These are phyloP conservation scores for Phasianus colchicus DNA, from an alignment of 2,113 vertebrate genomes.

Conservation along the genomic window DNA sequence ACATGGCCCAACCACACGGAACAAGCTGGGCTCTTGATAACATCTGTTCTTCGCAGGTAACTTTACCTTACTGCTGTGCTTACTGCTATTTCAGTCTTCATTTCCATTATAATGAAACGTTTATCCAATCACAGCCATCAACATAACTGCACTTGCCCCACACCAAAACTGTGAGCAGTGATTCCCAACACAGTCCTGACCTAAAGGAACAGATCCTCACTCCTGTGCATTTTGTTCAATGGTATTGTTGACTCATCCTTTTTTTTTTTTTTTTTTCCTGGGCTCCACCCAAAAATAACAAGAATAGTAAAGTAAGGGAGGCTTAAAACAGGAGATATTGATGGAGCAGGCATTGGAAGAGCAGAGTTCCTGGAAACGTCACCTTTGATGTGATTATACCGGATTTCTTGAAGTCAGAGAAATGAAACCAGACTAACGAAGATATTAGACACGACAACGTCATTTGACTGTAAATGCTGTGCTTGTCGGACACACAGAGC, in stretches of 20 bases:
- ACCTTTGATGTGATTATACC: background rate
- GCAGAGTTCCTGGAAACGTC: slow-evolving; percentile 14
- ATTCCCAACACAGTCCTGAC: background rate
- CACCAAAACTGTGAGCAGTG: background rate
- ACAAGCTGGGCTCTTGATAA: background rate
- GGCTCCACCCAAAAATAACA: background rate
- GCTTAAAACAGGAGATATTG: background rate
- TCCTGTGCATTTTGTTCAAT: background rate
- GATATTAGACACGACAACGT: slow-evolving; percentile 42
- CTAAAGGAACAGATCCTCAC: background rate
- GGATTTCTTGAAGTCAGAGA: slow-evolving; percentile 10
- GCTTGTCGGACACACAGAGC: background rate
- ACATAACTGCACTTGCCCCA: background rate
- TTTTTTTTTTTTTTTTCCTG: background rate
- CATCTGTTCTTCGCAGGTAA: background rate
- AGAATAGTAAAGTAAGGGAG: background rate
- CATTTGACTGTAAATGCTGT: background rate
- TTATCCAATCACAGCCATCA: background rate
- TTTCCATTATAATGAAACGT: background rate
- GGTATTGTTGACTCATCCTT: background rate
- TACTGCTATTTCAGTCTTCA: background rate
- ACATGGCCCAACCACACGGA: background rate
- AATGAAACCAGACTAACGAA: background rate
- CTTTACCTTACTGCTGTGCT: background rate
- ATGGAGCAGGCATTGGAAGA: background rate